phyloP scores from a whole-genome alignment of 2,888 invertebrate species.

The Stenodema calcarata region DNA sequence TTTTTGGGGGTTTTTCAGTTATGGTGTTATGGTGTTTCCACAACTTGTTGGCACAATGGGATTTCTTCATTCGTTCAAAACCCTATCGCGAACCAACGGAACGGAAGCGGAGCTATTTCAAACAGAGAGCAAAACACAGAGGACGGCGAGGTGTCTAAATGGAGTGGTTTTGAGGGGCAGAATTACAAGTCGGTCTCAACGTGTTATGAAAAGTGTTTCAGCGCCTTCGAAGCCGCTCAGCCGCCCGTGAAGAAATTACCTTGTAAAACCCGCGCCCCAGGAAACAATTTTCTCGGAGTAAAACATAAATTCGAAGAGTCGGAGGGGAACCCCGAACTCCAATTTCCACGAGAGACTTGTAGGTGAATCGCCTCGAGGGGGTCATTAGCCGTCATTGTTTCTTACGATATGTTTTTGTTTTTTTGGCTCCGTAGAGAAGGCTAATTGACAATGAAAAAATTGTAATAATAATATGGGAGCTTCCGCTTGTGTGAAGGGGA shows the following conservation, averaged over 20 bases:
- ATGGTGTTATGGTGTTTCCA: no score
- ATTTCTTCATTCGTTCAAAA: no score
- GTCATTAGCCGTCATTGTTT: slow-evolving; percentile 36
- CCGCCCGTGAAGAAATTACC: slow-evolving; percentile 16
- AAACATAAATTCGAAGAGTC: slow-evolving; percentile 19
- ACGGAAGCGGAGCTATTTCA: no score
- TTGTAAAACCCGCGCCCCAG: background rate
- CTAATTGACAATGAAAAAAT: slow-evolving; percentile 26
- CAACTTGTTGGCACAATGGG: no score
- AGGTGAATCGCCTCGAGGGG: slow-evolving; percentile 11
- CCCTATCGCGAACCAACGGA: no score
- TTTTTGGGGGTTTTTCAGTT: no score
- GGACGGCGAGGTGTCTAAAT: background rate
- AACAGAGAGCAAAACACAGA: background rate
- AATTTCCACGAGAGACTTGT: background rate
- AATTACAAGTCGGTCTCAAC: background rate
- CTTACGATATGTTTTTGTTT: slow-evolving; percentile 1
- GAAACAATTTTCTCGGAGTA: slow-evolving; percentile 28
- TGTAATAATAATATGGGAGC: slow-evolving; percentile 32
- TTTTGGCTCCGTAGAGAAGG: background rate
- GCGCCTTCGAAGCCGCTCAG: slow-evolving; percentile 4
- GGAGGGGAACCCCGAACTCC: background rate
- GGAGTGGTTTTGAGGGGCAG: background rate
- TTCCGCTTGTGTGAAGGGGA: slow-evolving; percentile 11
- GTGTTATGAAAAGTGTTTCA: slow-evolving; percentile 30